Evolutionary conservation across 2,113 vertebrate species (phyloP).

Genomic region (Dunckerocampus dactyliophorus): DNA sequence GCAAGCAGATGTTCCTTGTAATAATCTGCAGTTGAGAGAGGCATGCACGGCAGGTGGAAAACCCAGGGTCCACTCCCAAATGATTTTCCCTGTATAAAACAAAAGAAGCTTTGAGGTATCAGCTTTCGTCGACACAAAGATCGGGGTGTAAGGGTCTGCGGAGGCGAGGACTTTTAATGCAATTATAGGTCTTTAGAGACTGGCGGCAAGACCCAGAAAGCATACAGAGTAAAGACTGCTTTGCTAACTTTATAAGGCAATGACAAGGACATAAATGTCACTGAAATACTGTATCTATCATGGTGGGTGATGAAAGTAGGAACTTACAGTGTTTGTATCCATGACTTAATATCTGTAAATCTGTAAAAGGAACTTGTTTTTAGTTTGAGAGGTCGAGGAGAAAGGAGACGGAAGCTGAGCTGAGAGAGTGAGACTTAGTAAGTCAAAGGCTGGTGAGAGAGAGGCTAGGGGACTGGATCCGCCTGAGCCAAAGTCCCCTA

Average conservation of each 20-base stretch:
- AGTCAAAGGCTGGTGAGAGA: constrained; percentile 41
- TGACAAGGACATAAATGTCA: constrained; percentile 40
- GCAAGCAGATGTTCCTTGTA: constrained; percentile 78
- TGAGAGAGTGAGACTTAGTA: constrained; percentile 31
- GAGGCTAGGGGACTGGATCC: constrained; percentile 54
- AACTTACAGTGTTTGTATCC: constrained; percentile 33
- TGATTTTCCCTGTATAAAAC: constrained; percentile 67
- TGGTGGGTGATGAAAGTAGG: constrained; percentile 28
- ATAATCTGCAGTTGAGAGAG: constrained; percentile 77
- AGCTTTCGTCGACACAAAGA: constrained; percentile 70
- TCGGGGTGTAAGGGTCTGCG: constrained; percentile 61
- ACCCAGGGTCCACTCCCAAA: constrained; percentile 66
- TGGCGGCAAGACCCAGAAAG: constrained; percentile 36
- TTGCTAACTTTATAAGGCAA: constrained; percentile 38
- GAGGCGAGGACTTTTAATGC: constrained; percentile 70
- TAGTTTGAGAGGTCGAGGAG: constrained; percentile 36
- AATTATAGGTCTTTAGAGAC: constrained; percentile 73
- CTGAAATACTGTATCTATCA: constrained; percentile 28
- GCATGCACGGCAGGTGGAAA: constrained; percentile 75
- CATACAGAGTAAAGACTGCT: constrained; percentile 38
- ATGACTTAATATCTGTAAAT: constrained; percentile 51
- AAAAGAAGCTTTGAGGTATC: constrained; percentile 78
- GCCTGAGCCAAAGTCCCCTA: constrained; percentile 60
- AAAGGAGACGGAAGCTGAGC: neutral
- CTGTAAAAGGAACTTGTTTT: constrained; percentile 55